Percentiles rank a stretch among this genome's conserved stretches.
These are phyloP conservation scores for Malacoctenus gilli DNA, from an alignment of 2,797 vertebrate species.

Conservation along the genomic window DNA sequence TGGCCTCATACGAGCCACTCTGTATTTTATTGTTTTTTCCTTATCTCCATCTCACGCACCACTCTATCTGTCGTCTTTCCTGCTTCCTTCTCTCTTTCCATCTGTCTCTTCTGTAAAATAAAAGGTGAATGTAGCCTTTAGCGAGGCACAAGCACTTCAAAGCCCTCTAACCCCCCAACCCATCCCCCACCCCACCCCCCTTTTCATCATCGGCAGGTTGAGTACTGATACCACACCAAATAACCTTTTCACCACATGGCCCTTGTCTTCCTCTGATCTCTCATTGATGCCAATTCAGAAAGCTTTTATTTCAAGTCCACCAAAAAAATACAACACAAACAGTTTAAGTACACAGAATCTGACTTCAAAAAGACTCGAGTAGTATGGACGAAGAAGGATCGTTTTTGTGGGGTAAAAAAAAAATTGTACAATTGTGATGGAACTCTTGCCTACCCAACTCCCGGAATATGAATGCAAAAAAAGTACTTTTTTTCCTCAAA, in stretches of 20 bases:
- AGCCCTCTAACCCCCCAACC: slow-evolving; percentile 57
- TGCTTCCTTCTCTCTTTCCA: slow-evolving; percentile 17
- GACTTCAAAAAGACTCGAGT: slow-evolving; percentile 9
- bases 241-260: slow-evolving; percentile 52
- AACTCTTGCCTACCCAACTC: no score
- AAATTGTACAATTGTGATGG: no score
- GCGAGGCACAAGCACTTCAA: slow-evolving; percentile 57
- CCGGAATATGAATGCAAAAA: no score
- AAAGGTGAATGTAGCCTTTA: slow-evolving; percentile 66
- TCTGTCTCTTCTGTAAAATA: slow-evolving; percentile 56
- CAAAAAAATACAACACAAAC: slow-evolving; percentile 13
- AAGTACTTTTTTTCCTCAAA: no score
- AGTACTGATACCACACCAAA: slow-evolving; percentile 55
- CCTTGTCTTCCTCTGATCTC: slow-evolving; percentile 50
- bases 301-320: slow-evolving; percentile 48
- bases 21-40: slow-evolving; percentile 16
- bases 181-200: no score
- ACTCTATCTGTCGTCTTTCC: slow-evolving; percentile 40
- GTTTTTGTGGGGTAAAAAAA: no score
- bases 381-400: neutral
- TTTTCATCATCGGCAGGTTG: slow-evolving; percentile 54
- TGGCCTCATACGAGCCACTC: slow-evolving; percentile 38
- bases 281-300: slow-evolving; percentile 26
- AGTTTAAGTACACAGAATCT: slow-evolving; percentile 16
- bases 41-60: slow-evolving; percentile 25